Evolutionary conservation across 2,113 vertebrate species (phyloP).

Genomic region (Sinocyclocheilus anshuiensis): DNA sequence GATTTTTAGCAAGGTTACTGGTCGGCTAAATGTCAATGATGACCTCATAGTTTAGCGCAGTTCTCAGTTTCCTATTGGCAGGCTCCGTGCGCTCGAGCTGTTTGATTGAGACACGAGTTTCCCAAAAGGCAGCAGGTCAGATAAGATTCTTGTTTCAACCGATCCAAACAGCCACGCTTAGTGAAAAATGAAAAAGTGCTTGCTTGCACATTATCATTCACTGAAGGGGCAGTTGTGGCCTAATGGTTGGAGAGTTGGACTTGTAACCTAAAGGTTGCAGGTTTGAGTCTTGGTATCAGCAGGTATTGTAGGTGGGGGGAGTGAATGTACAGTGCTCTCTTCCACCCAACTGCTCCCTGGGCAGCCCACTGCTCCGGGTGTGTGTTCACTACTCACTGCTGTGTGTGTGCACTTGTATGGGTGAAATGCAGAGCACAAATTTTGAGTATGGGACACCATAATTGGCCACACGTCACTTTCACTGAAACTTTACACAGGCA

Average conservation of each 20-base stretch:
- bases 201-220: neutral
- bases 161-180: neutral
- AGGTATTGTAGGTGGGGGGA: too few relatives aligned
- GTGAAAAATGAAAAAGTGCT: neutral
- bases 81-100: conserved; percentile 19
- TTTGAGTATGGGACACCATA: too few relatives aligned
- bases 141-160: conserved; percentile 62
- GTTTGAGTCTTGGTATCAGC: too few relatives aligned
- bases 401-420: too few relatives aligned
- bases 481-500: neutral
- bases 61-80: conserved; percentile 35
- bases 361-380: too few relatives aligned
- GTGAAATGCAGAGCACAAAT: too few relatives aligned
- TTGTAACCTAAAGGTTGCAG: too few relatives aligned
- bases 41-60: conserved; percentile 28
- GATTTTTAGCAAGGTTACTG: conserved; percentile 39
- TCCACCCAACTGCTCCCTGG: too few relatives aligned
- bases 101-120: conserved; percentile 57
- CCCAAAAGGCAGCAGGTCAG: conserved; percentile 48
- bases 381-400: too few relatives aligned
- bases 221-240: neutral
- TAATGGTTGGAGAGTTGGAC: too few relatives aligned
- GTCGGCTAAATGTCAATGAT: conserved; percentile 56
- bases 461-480: too few relatives aligned
- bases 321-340: too few relatives aligned